Evolutionary conservation across 1,140 invertebrate genomes (phyloP).

Genomic region (Zaprionus gabonicus): DNA sequence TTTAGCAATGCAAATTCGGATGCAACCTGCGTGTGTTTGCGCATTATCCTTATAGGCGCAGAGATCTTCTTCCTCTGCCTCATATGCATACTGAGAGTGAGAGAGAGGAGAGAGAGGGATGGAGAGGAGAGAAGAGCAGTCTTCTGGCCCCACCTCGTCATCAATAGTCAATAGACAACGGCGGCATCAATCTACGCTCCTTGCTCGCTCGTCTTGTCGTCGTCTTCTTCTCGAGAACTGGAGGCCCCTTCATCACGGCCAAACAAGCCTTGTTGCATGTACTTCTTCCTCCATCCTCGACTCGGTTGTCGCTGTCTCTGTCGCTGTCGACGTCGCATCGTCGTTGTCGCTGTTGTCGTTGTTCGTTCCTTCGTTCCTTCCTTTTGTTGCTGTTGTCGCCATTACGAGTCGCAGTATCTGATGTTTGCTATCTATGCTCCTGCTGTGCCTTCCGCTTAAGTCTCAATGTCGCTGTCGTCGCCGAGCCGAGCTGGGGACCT

Average conservation of each 20-base stretch:
- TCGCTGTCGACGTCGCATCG: background rate
- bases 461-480: constrained; percentile 72
- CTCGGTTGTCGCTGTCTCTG: constrained; percentile 12
- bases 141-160: constrained; percentile 52
- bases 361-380: constrained; percentile 18
- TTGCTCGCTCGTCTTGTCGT: constrained; percentile 25
- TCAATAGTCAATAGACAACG: constrained; percentile 76
- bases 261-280: constrained; percentile 71
- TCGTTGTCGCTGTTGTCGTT: constrained; percentile 7
- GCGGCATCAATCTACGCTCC: constrained; percentile 68
- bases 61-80: constrained; percentile 39
- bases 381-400: constrained; percentile 70
- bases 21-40: constrained; percentile 69
- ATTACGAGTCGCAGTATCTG: constrained; percentile 79
- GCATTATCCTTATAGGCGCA: constrained; percentile 73
- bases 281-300: constrained; percentile 26
- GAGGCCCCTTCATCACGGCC: constrained; percentile 41
- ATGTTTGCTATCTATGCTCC: constrained; percentile 84
- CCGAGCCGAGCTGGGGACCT: constrained; percentile 8
- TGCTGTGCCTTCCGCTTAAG: constrained; percentile 83
- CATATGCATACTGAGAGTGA: constrained; percentile 64
- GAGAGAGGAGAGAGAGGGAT: constrained; percentile 4
- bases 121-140: background rate
- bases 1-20: constrained; percentile 74
- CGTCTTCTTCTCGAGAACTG: constrained; percentile 21